Percentiles rank a stretch among this genome's conserved stretches.
These are phyloP conservation scores for Orthosia gothica DNA, from an alignment of 2,888 invertebrate genomes.

Conservation along the genomic window DNA sequence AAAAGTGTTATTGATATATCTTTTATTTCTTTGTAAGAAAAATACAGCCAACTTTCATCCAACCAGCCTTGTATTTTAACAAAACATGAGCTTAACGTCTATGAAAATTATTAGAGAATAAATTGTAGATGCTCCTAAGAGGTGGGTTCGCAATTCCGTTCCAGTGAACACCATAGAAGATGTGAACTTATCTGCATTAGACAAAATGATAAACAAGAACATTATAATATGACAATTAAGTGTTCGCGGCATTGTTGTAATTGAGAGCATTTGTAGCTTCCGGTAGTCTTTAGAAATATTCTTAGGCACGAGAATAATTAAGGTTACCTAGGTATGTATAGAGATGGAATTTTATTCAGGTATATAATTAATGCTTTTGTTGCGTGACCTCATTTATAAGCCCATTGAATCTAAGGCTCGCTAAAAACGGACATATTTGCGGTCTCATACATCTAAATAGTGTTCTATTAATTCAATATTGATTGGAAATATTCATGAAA, in stretches of 20 bases:
- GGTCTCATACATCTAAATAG: not conserved
- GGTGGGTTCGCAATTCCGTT: conserved; percentile 84
- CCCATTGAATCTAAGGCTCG: not conserved
- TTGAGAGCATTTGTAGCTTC: conserved; percentile 21
- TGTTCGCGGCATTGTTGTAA: conserved; percentile 26
- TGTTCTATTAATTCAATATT: not conserved
- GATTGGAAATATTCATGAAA: not conserved
- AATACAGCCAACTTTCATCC: not conserved
- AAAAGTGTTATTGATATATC: not conserved
- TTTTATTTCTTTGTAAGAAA: not conserved
- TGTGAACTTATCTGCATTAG: conserved; percentile 79
- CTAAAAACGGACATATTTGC: not conserved
- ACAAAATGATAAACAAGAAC: conserved; percentile 49
- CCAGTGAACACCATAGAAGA: conserved; percentile 70
- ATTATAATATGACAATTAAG: conserved; percentile 35
- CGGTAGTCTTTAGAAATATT: conserved; percentile 1
- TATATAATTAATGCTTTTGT: not conserved
- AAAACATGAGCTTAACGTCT: not conserved
- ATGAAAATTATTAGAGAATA: conserved; percentile 36
- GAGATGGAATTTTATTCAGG: not conserved
- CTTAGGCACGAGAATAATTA: not conserved
- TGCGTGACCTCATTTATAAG: not conserved
- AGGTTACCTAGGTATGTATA: not conserved
- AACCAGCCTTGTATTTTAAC: not conserved
- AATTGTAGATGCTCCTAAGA: conserved; percentile 76